A percentile compares a stretch with the other conserved stretches of the same genome.
Conservation (phyloP, 2,888 invertebrate species). For the Acronicta alni region DNA sequence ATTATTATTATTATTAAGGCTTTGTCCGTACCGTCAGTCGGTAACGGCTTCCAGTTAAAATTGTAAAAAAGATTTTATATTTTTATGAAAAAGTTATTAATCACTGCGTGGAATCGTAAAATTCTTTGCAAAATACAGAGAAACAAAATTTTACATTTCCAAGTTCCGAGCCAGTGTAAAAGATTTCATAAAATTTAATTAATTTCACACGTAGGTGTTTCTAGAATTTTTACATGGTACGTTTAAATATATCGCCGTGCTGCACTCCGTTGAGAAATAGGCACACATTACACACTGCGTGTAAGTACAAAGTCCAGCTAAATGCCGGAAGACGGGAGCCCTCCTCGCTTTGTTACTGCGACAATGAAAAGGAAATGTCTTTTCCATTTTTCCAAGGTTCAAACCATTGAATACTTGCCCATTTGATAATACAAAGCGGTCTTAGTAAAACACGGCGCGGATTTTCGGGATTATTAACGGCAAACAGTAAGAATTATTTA, state of each 20-base stretch:
- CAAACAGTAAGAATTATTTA: slow-evolving; percentile 63
- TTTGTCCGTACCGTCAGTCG: slow-evolving; percentile 22
- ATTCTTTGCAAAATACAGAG: slow-evolving; percentile 56
- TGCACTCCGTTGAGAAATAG: slow-evolving; percentile 33
- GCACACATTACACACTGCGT: slow-evolving; percentile 50
- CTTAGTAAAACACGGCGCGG: slow-evolving; percentile 50
- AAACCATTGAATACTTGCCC: slow-evolving; percentile 62
- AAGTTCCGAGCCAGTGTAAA: slow-evolving; percentile 60
- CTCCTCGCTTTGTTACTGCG: slow-evolving; percentile 77
- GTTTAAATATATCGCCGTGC: slow-evolving; percentile 49
- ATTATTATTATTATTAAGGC: too few species aligned
- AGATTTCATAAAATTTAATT: slow-evolving; percentile 66
- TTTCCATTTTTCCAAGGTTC: slow-evolving; percentile 71
- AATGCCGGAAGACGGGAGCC: slow-evolving; percentile 77
- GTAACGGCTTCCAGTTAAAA: slow-evolving; percentile 29
- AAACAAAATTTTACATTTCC: slow-evolving; percentile 59
- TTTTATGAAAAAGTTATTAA: slow-evolving; percentile 54
- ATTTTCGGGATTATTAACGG: slow-evolving; percentile 60
- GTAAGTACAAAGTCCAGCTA: slow-evolving; percentile 73
- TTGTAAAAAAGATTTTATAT: slow-evolving; percentile 38
- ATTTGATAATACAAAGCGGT: slow-evolving; percentile 57
- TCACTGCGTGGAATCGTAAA: slow-evolving; percentile 59
- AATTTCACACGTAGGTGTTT: slow-evolving; percentile 61
- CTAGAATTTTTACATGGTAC: slow-evolving; percentile 55
- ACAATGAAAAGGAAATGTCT: slow-evolving; percentile 78